phyloP scores from a whole-genome alignment of 2,888 invertebrate species.

The Meandrusa payeni region DNA sequence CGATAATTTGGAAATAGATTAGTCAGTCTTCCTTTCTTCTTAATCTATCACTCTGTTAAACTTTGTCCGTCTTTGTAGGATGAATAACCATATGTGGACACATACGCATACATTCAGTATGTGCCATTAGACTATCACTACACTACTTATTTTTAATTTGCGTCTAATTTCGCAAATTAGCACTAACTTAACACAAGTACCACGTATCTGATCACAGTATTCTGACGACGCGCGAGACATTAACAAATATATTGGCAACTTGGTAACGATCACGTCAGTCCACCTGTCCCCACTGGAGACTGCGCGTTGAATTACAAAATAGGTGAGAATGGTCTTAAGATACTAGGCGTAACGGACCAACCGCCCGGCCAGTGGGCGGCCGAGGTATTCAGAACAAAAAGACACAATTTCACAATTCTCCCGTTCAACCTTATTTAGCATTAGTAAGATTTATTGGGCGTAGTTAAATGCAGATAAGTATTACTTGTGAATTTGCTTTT shows the following conservation, averaged over 20 bases:
- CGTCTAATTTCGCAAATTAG: not conserved
- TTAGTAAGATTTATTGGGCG: constrained; percentile 4
- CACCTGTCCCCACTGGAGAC: constrained; percentile 9
- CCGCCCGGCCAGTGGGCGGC: constrained; percentile 7
- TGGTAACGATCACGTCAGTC: constrained; percentile 4
- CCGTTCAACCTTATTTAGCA: not conserved
- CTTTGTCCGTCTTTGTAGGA: too few species aligned
- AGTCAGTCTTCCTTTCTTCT: too few species aligned
- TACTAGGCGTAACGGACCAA: not conserved
- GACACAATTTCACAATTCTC: constrained; percentile 13
- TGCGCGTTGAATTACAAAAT: constrained; percentile 15
- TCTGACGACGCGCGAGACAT: constrained; percentile 5
- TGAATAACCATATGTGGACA: too few species aligned
- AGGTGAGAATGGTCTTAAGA: constrained; percentile 1
- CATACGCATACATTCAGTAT: too few species aligned
- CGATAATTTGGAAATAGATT: too few species aligned
- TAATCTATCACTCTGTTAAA: too few species aligned
- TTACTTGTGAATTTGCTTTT: too few species aligned
- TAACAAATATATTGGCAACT: constrained; percentile 13
- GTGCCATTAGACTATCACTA: too few species aligned
- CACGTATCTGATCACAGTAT: constrained; percentile 1
- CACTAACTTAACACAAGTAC: not conserved
- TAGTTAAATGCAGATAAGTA: constrained; percentile 2
- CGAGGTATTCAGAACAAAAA: constrained; percentile 11
- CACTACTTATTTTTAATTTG: too few species aligned